Evolutionary conservation across 2,797 vertebrate genomes (phyloP).

Genomic region (Schizothorax lantsangensis): DNA sequence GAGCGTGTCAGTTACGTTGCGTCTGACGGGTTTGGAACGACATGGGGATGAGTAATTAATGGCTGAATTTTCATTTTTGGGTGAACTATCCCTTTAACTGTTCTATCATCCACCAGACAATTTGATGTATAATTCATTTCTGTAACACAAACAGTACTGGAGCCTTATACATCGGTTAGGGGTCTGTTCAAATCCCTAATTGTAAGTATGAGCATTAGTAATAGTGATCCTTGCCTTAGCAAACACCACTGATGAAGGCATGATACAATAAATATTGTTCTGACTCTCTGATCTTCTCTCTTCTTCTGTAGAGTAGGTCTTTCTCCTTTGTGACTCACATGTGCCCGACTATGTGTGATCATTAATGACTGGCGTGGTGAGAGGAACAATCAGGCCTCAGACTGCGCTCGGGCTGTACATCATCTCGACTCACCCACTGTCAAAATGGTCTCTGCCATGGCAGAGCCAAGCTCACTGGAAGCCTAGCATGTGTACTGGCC

Average conservation of each 20-base stretch:
- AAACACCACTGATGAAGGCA: slow-evolving; percentile 18
- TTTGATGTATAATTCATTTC: not conserved
- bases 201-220: not conserved
- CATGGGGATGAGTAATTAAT: not conserved
- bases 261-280: not conserved
- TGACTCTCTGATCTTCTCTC: not conserved
- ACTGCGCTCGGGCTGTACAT: not conserved
- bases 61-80: too few relatives aligned
- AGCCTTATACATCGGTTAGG: not conserved
- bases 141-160: not conserved
- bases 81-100: not conserved
- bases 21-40: not conserved
- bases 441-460: slow-evolving; percentile 68
- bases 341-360: not conserved
- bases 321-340: slow-evolving; percentile 17
- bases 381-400: not conserved
- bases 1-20: too few relatives aligned
- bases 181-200: slow-evolving; percentile 13
- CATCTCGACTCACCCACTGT: slow-evolving; percentile 73
- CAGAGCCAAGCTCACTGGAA: slow-evolving; percentile 68
- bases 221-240: not conserved
- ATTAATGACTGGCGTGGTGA: slow-evolving; percentile 17
- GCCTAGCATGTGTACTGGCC: slow-evolving; percentile 73
- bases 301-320: not conserved
- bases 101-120: not conserved